Percentiles rank a stretch among this genome's conserved stretches.
phyloP scores from a whole-genome alignment of 2,888 invertebrate species.

The Choreutis nemorana region DNA sequence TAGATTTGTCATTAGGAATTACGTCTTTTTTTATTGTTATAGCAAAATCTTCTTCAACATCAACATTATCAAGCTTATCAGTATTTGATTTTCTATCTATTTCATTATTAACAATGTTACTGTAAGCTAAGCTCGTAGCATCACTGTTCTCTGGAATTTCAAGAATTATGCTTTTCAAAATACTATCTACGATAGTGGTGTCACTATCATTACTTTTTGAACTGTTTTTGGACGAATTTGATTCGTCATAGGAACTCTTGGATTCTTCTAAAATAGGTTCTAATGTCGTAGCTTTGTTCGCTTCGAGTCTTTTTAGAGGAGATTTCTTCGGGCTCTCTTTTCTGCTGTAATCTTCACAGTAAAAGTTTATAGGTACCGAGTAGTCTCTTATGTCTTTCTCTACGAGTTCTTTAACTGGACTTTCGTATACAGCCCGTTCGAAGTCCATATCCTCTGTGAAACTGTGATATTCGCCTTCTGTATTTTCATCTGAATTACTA shows the following conservation, averaged over 20 bases:
- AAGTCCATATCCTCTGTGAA: slow-evolving; percentile 44
- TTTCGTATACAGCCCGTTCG: slow-evolving; percentile 41
- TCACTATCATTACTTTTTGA: neutral
- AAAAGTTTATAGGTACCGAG: slow-evolving; percentile 50
- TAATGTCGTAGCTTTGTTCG: slow-evolving; percentile 18
- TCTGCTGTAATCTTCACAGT: slow-evolving; percentile 42
- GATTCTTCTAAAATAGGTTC: slow-evolving; percentile 59
- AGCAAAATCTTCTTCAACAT: neutral
- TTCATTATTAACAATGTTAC: too few relatives aligned
- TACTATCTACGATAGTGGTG: too few relatives aligned
- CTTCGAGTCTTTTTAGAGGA: slow-evolving; percentile 24
- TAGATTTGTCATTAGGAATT: neutral
- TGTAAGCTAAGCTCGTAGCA: too few relatives aligned
- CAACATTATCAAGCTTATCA: neutral
- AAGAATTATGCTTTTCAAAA: too few relatives aligned
- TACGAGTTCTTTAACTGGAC: slow-evolving; percentile 51
- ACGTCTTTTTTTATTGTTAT: neutral
- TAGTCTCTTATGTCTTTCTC: slow-evolving; percentile 59
- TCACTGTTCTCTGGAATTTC: too few relatives aligned
- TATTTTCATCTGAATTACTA: slow-evolving; percentile 23
- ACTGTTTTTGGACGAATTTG: slow-evolving; percentile 19
- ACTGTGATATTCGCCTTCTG: slow-evolving; percentile 57
- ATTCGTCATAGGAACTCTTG: slow-evolving; percentile 46
- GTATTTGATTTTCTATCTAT: too few relatives aligned
- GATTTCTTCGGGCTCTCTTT: slow-evolving; percentile 30